Evolutionary conservation across 2,888 invertebrate genomes (phyloP).

Genomic region (Himalopsyche japonica): DNA sequence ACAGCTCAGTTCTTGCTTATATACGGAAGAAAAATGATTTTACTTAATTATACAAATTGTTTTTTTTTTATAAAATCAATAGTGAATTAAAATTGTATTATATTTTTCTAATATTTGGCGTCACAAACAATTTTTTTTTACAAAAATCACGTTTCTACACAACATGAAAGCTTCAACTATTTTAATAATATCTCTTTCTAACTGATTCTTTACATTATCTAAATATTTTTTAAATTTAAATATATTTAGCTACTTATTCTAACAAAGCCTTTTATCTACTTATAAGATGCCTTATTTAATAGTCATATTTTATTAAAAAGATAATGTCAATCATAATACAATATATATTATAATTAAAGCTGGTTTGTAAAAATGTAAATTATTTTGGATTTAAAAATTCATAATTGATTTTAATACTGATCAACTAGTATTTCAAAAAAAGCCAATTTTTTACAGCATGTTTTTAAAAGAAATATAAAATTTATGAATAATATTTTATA

Average conservation of each 20-base stretch:
- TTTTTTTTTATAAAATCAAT: neutral
- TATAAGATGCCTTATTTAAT: neutral
- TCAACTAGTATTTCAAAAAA: neutral
- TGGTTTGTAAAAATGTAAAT: neutral
- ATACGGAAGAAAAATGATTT: neutral
- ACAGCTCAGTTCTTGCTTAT: neutral
- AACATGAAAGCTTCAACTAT: slow-evolving; percentile 32
- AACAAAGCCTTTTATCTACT: slow-evolving; percentile 19
- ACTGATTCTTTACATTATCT: slow-evolving; percentile 22
- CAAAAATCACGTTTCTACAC: slow-evolving; percentile 35
- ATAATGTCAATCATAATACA: neutral
- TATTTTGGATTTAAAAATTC: neutral
- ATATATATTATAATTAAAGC: neutral
- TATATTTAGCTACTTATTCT: slow-evolving; percentile 32
- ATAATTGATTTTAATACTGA: neutral
- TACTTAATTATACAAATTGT: neutral
- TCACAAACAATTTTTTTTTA: neutral
- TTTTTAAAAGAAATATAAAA: neutral
- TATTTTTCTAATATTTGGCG: slow-evolving; percentile 3
- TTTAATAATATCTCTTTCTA: slow-evolving; percentile 4
- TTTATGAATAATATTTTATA: neutral
- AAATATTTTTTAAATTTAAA: slow-evolving; percentile 13
- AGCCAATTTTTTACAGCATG: neutral
- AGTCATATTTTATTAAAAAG: neutral
- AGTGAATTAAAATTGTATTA: neutral